These are phyloP conservation scores for Dipodomys ordii DNA, from an alignment of 2,113 vertebrate species.

Conservation along the genomic window DNA sequence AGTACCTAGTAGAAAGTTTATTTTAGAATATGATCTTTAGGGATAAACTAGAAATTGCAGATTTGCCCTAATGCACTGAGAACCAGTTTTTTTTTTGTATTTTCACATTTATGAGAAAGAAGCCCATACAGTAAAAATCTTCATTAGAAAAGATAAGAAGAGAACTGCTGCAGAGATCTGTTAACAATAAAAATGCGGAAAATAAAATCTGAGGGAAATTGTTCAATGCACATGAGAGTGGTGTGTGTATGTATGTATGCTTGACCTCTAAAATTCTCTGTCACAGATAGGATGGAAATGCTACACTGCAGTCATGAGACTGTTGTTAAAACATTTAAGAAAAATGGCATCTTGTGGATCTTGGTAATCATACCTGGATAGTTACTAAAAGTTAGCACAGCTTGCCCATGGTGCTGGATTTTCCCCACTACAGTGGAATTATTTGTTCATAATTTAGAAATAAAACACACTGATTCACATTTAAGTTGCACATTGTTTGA, in stretches of 20 bases:
- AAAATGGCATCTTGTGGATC: constrained; percentile 67
- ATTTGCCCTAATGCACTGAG: constrained; percentile 58
- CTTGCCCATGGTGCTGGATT: constrained; percentile 77
- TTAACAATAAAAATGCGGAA: not conserved
- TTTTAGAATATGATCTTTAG: constrained; percentile 56
- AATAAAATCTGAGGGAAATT: not conserved
- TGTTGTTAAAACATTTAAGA: constrained; percentile 76
- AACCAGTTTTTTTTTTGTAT: constrained; percentile 51
- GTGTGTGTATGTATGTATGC: not conserved
- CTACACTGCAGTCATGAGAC: constrained; percentile 52
- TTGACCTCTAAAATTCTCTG: not conserved
- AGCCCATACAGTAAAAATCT: not conserved
- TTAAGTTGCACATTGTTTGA: constrained; percentile 68
- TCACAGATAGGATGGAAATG: not conserved
- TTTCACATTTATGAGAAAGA: constrained; percentile 59
- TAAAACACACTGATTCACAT: constrained; percentile 59
- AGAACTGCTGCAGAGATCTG: not conserved
- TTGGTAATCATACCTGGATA: constrained; percentile 74
- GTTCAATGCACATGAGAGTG: not conserved
- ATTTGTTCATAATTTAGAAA: constrained; percentile 16
- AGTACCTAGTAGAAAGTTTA: constrained; percentile 44
- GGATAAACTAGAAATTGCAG: constrained; percentile 61
- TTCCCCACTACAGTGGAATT: constrained; percentile 22
- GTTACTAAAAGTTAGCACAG: constrained; percentile 71
- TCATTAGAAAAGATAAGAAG: constrained; percentile 32